These are phyloP conservation scores for Coptodon bakossiorum DNA, from an alignment of 2,113 vertebrate species.

Conservation along the genomic window DNA sequence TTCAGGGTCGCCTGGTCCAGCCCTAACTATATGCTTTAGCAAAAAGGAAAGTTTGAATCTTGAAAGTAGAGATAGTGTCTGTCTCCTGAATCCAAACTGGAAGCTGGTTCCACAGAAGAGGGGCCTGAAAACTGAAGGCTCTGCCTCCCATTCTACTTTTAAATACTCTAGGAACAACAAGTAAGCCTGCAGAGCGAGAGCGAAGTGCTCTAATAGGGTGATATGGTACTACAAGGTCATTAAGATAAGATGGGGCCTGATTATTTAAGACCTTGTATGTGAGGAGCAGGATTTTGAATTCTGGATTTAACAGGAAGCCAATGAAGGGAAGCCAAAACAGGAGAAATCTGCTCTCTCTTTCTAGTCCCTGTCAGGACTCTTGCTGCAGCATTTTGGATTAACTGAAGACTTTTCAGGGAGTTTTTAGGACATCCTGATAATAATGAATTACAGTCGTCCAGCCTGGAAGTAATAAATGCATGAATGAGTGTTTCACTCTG, in stretches of 20 bases:
- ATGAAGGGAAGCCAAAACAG: neutral
- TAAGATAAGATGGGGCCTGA: neutral
- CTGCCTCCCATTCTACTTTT: too few species aligned
- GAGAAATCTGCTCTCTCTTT: neutral
- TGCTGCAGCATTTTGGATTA: neutral
- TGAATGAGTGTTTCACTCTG: fast-evolving
- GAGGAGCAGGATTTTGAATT: neutral
- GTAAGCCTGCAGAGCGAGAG: neutral
- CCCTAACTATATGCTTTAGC: neutral
- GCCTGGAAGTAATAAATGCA: neutral
- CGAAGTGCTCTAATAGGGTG: neutral
- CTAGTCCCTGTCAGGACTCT: neutral
- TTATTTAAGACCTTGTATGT: neutral
- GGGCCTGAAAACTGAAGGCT: too few species aligned
- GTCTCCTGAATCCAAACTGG: neutral
- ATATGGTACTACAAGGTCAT: neutral
- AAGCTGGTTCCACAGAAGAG: neutral
- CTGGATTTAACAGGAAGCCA: neutral
- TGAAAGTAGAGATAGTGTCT: neutral
- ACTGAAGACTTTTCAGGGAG: fast-evolving
- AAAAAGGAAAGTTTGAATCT: neutral
- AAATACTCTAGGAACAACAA: neutral
- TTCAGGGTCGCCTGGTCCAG: neutral
- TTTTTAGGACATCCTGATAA: fast-evolving
- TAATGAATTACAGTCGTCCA: neutral